A percentile compares a stretch with the other conserved stretches of the same genome.
Evolutionary conservation across 2,888 invertebrate species (phyloP).

Genomic region (Trichopoda pennipes): DNA sequence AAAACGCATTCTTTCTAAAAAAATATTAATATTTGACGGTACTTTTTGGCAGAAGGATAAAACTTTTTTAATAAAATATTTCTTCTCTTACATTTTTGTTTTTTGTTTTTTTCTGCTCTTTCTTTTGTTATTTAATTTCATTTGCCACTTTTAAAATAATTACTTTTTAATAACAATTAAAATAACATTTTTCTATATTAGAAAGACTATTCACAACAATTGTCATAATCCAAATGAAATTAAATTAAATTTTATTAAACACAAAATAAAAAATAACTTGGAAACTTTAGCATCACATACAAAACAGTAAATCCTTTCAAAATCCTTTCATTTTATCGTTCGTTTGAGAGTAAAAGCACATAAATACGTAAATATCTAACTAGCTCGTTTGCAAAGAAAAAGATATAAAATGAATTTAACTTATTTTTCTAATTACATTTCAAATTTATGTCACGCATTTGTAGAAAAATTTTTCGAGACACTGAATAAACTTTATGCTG

Average conservation of each 20-base stretch:
- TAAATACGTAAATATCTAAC: conserved; percentile 23
- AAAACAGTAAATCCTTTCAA: conserved; percentile 17
- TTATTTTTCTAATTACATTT: conserved; percentile 70
- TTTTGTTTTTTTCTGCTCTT: no score
- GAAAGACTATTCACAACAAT: not conserved
- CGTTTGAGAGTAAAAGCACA: conserved; percentile 18
- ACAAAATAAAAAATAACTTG: not conserved
- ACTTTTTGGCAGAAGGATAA: no score
- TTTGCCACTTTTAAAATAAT: no score
- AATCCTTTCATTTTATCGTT: not conserved
- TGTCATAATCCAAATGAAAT: not conserved
- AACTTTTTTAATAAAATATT: no score
- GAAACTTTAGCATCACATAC: not conserved
- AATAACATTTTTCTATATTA: not conserved
- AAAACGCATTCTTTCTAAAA: no score
- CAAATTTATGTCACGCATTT: conserved; percentile 71
- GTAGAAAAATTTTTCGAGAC: conserved; percentile 56
- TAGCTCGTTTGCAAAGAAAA: conserved; percentile 5
- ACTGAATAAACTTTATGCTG: conserved; percentile 65
- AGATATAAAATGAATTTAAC: conserved; percentile 3
- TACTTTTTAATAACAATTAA: not conserved
- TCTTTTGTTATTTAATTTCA: no score
- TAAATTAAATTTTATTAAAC: not conserved
- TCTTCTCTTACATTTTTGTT: no score
- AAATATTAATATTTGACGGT: no score